Evolutionary conservation across 2,888 invertebrate species (phyloP).

Genomic region (Zhengitettix transpicula): DNA sequence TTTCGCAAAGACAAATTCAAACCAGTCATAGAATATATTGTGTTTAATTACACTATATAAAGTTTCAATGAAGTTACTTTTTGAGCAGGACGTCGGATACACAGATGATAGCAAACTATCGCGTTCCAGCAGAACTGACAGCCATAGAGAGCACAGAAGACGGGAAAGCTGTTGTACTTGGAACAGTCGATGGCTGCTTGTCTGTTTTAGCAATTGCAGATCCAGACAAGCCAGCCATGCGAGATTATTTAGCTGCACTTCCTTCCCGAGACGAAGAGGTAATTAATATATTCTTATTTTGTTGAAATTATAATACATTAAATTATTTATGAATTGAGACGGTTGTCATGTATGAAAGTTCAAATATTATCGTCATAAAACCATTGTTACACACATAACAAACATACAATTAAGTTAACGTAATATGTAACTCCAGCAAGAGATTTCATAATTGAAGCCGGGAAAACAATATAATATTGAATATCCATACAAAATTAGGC

Average conservation of each 20-base stretch:
- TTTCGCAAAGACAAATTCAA: too few species aligned
- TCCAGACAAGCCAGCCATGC: slow-evolving; percentile 45
- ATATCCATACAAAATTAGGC: too few species aligned
- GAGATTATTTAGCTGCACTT: slow-evolving; percentile 42
- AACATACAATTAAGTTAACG: too few species aligned
- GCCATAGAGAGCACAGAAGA: slow-evolving; percentile 73
- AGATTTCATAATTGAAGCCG: too few species aligned
- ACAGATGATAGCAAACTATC: slow-evolving; percentile 80
- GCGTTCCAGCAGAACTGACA: slow-evolving; percentile 77
- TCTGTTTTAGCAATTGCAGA: slow-evolving; percentile 74
- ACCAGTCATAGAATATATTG: too few species aligned
- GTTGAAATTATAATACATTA: neutral
- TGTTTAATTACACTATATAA: too few species aligned
- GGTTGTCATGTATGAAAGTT: too few species aligned
- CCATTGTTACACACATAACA: too few species aligned
- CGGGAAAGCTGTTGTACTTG: slow-evolving; percentile 67
- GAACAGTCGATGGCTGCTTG: slow-evolving; percentile 86
- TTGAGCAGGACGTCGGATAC: slow-evolving; percentile 64
- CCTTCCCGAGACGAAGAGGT: slow-evolving; percentile 56
- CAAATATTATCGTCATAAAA: too few species aligned
- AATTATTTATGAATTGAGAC: slow-evolving; percentile 2
- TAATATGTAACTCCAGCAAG: too few species aligned
- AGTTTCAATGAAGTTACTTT: neutral
- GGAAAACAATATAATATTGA: too few species aligned
- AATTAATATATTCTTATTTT: slow-evolving; percentile 12